Evolutionary conservation across 2,888 invertebrate species (phyloP), one percentile per base, ranked within the genome.

Genomic region (Noctuana brunneofusca): DNA sequence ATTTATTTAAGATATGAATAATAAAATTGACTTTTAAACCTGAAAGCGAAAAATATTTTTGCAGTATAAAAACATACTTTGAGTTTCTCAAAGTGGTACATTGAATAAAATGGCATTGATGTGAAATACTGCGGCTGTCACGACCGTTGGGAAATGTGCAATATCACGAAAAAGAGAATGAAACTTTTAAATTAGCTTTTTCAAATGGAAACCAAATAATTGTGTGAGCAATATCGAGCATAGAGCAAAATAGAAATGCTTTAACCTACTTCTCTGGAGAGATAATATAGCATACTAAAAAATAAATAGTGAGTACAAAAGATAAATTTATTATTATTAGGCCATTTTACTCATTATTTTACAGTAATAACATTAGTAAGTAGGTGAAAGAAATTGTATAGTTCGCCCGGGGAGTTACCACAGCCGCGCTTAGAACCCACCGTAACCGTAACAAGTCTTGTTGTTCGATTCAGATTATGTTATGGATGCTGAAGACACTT

Each of bases 91-190:
- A 63, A 54, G 62, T 68, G 73, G 69, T 46, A 46, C 11, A 46
- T 20, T 24, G 71, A 75, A 74, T 72, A 74, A 77, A 81, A 79
- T 80, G 73, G 72, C 78, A 79, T 76, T 70, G 70, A 80, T 79
- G 75, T 74, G 83, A 84, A 87, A 86, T 75, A 71, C 70, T 71
- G 70, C 71, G 65, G 74, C 68, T 76, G 82, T 84, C 86, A 86
- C 84, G 87, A 85, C 69, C 65, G 69, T 87, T 84, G 71, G 66
- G 81, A 82, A 86, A 84, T 73, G 67, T 67, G 59, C 68, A 68
- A 63, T 68, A 69, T 75, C 81, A 83, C 80, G 80, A 80, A 78
- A 75, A 76, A 68, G 55, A 49, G 18, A 53, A 60, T 48, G 54
- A 46, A 41, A 55, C 55, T 35, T 62, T 49, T 38, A 55, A 62